Conservation (phyloP, 2,888 invertebrate species). For the Stramonita haemastoma region DNA sequence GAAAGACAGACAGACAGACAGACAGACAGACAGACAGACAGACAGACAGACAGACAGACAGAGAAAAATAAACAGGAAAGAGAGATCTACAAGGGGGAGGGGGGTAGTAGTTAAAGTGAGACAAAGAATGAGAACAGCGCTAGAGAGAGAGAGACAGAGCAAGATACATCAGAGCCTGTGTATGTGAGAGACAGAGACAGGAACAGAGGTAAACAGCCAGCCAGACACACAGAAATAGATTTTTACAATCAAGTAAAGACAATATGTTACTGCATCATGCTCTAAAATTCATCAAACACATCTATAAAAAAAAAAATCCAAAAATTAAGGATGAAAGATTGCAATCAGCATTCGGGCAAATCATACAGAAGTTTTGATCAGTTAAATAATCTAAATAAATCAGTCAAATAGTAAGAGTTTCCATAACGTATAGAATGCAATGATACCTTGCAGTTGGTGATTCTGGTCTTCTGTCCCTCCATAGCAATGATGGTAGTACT, state of each 20-base stretch:
- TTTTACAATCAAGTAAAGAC: not conserved
- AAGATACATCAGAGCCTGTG: not conserved
- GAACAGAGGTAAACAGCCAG: no score
- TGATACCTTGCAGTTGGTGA: not conserved
- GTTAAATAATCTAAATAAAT: no score
- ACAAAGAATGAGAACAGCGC: not conserved
- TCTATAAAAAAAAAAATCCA: not conserved
- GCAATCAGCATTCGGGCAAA: not conserved
- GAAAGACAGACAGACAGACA: no score
- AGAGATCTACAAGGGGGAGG: not conserved
- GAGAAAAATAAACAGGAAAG: no score
- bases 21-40: no score
- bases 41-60: no score
- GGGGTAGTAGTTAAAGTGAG: not conserved
- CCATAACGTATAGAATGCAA: no score
- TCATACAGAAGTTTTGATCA: not conserved
- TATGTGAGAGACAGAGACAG: not conserved
- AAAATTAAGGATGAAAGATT: not conserved
- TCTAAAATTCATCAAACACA: not conserved
- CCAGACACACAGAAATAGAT: no score
- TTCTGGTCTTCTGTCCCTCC: not conserved
- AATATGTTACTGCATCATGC: not conserved
- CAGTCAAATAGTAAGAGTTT: no score
- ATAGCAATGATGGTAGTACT: not conserved
- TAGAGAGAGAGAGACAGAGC: not conserved